phyloP scores from a whole-genome alignment of 1,140 invertebrate species.

The Pinna nobilis region DNA sequence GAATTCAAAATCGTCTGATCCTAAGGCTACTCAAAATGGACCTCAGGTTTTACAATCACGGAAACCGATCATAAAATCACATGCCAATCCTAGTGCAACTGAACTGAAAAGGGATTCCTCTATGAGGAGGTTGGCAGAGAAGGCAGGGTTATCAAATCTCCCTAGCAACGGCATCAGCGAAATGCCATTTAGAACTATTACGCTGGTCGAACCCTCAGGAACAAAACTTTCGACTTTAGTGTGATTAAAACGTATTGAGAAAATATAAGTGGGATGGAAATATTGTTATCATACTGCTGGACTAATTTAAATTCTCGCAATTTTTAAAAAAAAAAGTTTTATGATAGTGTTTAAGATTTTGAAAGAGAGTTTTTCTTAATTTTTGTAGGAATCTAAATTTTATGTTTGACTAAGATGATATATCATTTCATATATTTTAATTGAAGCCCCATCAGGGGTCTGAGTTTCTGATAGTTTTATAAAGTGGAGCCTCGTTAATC shows the following conservation, averaged over 20 bases:
- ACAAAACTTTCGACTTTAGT: conserved; percentile 41
- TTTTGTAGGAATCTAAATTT: no score
- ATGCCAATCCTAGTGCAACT: conserved; percentile 11
- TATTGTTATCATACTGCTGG: no score
- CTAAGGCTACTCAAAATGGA: not conserved
- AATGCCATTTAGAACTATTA: conserved; percentile 33
- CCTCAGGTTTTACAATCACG: not conserved
- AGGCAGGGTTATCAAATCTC: not conserved
- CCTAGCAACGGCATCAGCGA: conserved; percentile 10
- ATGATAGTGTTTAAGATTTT: no score
- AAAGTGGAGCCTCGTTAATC: no score
- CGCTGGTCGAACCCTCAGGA: conserved; percentile 23
- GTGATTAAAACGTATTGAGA: not conserved
- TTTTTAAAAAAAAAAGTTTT: no score
- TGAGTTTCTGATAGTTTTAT: no score
- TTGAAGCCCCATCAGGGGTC: no score
- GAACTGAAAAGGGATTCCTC: not conserved
- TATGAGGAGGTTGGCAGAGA: conserved; percentile 19
- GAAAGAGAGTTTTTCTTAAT: no score
- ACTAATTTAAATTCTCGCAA: no score
- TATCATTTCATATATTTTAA: no score
- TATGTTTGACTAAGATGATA: no score
- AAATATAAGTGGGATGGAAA: no score
- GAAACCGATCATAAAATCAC: conserved; percentile 2
- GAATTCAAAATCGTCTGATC: not conserved